Conservation (phyloP, 1,140 invertebrate species). For the Drosophila paulistorum region DNA sequence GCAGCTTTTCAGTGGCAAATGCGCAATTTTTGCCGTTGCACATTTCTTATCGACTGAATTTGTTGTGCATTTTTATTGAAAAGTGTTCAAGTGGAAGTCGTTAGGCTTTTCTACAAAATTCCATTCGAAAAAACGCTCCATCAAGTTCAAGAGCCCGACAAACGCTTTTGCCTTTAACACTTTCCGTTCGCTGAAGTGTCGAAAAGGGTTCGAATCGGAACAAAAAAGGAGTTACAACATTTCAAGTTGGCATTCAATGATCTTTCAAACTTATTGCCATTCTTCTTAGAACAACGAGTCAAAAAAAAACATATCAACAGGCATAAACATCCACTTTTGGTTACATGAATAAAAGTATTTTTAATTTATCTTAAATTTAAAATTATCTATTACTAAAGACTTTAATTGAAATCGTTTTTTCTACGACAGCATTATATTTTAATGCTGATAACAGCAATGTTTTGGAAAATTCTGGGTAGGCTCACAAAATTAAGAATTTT, state of each 20-base stretch:
- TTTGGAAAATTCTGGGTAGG: too few relatives aligned
- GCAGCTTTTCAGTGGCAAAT: constrained; percentile 63
- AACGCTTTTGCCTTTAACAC: constrained; percentile 45
- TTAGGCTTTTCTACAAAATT: constrained; percentile 63
- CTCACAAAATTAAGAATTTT: too few relatives aligned
- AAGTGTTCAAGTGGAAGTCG: constrained; percentile 78
- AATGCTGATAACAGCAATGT: too few relatives aligned
- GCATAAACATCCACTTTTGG: neutral
- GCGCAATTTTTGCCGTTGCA: constrained; percentile 71
- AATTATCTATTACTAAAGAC: too few relatives aligned
- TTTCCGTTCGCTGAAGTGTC: constrained; percentile 48
- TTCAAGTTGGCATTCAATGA: constrained; percentile 30
- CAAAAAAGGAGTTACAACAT: constrained; percentile 48
- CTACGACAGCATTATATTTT: too few relatives aligned
- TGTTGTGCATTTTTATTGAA: constrained; percentile 69
- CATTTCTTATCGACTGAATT: constrained; percentile 51
- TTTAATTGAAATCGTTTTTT: too few relatives aligned
- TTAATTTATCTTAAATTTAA: too few relatives aligned
- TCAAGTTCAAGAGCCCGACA: constrained; percentile 25
- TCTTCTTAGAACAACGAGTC: neutral
- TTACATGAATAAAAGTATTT: neutral
- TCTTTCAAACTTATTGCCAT: neutral
- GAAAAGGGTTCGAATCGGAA: constrained; percentile 11
- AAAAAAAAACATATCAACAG: neutral
- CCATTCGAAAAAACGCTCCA: constrained; percentile 12